Conservation (phyloP, 2,797 vertebrate species). For the Phataginus tricuspis region DNA sequence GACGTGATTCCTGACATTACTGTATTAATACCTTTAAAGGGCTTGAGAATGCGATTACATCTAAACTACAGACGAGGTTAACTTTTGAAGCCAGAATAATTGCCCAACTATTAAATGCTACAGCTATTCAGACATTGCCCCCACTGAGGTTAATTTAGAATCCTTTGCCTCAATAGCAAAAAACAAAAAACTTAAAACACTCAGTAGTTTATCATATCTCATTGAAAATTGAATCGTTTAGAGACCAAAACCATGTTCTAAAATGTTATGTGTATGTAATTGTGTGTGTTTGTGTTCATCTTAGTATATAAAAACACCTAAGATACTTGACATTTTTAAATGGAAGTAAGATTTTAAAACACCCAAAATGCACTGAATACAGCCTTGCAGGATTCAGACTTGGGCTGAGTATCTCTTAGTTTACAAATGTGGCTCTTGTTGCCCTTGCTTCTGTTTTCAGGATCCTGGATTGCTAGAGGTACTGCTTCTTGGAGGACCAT, state of each 20-base stretch:
- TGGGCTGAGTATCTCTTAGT: background rate
- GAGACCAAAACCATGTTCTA: background rate
- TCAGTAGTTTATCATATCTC: background rate
- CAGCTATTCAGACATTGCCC: background rate
- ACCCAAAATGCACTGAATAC: background rate
- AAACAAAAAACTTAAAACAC: background rate
- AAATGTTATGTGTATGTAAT: background rate
- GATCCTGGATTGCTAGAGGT: background rate
- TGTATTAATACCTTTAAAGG: background rate
- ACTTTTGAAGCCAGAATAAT: background rate
- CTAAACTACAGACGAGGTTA: conserved; percentile 4
- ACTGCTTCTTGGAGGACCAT: background rate
- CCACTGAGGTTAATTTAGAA: background rate
- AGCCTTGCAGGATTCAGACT: background rate
- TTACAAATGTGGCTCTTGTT: conserved; percentile 32
- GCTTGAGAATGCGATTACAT: background rate
- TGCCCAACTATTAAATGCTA: background rate
- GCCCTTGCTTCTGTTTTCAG: background rate
- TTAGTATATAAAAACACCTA: background rate
- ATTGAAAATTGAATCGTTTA: background rate
- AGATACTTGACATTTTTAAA: background rate
- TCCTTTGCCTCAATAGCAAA: background rate
- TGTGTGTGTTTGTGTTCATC: background rate
- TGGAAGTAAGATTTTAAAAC: conserved; percentile 5
- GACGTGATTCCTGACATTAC: conserved; percentile 53